These are phyloP conservation scores for Muntiacus muntjak DNA, from an alignment of 2,113 vertebrate species.

Conservation along the genomic window DNA sequence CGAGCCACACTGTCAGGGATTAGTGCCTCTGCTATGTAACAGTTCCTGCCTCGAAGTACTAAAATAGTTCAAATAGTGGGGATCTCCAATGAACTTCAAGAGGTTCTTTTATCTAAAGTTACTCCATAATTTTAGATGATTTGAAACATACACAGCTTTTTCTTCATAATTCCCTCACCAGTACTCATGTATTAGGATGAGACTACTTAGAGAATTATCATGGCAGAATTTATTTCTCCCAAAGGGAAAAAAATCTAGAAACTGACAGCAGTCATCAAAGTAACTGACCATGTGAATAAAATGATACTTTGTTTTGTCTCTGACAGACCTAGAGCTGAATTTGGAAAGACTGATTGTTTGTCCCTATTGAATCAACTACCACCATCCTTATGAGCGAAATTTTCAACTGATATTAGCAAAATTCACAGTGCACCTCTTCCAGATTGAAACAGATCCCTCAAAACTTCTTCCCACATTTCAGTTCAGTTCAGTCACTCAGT, in stretches of 20 bases:
- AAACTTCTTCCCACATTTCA: not conserved
- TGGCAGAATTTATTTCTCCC: not conserved
- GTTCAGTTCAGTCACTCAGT: not conserved
- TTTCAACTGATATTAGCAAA: not conserved
- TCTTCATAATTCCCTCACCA: not conserved
- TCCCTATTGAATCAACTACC: not conserved
- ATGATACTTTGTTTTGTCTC: not conserved
- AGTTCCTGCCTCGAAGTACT: not conserved
- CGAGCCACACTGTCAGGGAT: not conserved
- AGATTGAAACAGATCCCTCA: not conserved
- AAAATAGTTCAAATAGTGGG: not conserved
- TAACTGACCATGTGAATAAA: not conserved
- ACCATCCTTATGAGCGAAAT: not conserved
- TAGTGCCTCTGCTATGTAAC: not conserved
- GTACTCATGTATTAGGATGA: not conserved
- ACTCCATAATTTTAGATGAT: not conserved
- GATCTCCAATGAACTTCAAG: not conserved
- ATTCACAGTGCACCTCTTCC: not conserved
- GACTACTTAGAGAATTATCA: not conserved
- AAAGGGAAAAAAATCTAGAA: not conserved
- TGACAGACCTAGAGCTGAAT: not conserved
- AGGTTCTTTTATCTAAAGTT: not conserved
- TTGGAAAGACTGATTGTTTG: not conserved
- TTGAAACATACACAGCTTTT: not conserved
- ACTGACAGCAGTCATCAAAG: not conserved